These are phyloP conservation scores for Axea sp. DNA, from an alignment of 2,888 invertebrate genomes.

Conservation along the genomic window DNA sequence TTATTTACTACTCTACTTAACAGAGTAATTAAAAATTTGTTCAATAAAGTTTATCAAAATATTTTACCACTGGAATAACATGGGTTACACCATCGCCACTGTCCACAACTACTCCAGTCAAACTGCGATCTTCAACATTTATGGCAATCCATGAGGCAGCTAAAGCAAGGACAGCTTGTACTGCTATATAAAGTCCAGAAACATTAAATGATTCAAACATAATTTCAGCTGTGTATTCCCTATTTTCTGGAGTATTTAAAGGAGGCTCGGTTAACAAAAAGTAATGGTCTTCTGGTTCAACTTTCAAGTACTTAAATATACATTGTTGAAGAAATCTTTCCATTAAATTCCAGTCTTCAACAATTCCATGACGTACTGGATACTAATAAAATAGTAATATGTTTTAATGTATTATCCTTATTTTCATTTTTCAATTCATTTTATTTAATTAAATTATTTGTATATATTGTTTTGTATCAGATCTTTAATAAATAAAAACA, in stretches of 20 bases:
- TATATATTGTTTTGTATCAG: too few relatives aligned
- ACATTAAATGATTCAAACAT: conserved; percentile 99
- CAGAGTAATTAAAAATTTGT: too few relatives aligned
- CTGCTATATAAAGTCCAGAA: conserved; percentile 99
- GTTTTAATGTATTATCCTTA: too few relatives aligned
- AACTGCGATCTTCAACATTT: conserved; percentile 91
- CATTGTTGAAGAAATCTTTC: conserved; percentile 99
- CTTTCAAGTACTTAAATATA: conserved; percentile 98
- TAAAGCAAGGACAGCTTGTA: conserved; percentile 98
- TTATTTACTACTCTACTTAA: too few relatives aligned
- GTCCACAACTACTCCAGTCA: conserved; percentile 99
- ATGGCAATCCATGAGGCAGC: conserved; percentile 99
- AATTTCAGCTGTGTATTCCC: conserved; percentile 97
- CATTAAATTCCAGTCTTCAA: conserved; percentile 99
- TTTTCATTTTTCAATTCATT: too few relatives aligned
- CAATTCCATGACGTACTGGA: conserved; percentile 98
- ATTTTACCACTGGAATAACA: conserved; percentile 95
- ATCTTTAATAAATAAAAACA: too few relatives aligned
- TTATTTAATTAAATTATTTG: conserved; percentile 1
- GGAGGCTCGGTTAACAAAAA: conserved; percentile 99
- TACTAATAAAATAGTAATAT: conserved; percentile 84
- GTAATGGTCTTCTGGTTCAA: conserved; percentile 99
- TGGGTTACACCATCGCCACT: conserved; percentile 99
- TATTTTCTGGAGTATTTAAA: conserved; percentile 98
- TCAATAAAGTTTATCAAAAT: too few relatives aligned